Conservation (phyloP, 2,888 invertebrate genomes). For the Lithophane leautieri region DNA sequence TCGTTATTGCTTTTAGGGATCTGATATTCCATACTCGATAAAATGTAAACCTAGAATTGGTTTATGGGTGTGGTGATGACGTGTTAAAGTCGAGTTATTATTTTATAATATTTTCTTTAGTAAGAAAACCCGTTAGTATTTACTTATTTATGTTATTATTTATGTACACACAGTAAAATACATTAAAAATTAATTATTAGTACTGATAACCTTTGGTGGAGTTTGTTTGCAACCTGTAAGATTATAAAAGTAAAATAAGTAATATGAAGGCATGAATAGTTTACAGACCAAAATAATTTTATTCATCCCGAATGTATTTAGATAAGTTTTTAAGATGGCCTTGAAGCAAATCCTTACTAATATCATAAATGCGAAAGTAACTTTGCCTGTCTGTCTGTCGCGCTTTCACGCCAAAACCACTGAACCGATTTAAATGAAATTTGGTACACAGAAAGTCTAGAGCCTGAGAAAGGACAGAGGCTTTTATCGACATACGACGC, state of each 20-base stretch:
- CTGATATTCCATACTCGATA: slow-evolving; percentile 65
- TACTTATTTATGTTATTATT: no score
- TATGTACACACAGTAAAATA: no score
- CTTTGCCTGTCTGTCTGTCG: no score
- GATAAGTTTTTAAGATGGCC: no score
- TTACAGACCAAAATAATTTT: background rate
- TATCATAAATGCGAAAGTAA: no score
- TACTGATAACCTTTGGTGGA: background rate
- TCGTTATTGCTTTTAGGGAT: slow-evolving; percentile 76
- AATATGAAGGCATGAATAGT: background rate
- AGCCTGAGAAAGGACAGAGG: no score
- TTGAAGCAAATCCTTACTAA: no score
- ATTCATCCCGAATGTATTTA: background rate
- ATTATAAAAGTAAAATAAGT: background rate
- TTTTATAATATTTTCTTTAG: background rate
- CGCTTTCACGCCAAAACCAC: no score
- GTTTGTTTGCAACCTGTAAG: background rate
- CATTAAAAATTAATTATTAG: no score
- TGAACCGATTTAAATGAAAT: no score
- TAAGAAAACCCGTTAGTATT: background rate
- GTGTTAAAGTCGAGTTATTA: slow-evolving; percentile 11
- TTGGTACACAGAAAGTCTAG: no score
- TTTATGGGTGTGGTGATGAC: slow-evolving; percentile 26
- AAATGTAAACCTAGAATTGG: slow-evolving; percentile 51
- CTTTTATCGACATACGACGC: no score